Evolutionary conservation across 2,797 vertebrate genomes (phyloP), one percentile per base, ranked within the genome.

Genomic region (Fistularia tabacaria): DNA sequence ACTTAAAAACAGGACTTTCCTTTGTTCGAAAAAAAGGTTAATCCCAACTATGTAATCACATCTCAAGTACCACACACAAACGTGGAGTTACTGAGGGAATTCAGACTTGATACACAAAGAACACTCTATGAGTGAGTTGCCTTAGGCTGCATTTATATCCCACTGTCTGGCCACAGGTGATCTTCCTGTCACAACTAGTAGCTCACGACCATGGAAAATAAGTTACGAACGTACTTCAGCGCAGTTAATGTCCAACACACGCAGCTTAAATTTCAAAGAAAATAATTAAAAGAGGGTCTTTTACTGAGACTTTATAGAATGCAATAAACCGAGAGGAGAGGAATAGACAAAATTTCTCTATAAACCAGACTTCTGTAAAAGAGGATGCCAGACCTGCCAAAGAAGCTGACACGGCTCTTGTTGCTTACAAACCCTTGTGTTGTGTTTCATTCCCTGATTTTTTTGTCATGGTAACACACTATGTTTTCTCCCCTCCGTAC

Each of bases 391-490:
- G 66, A 73, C 73, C 38, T 71, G 83, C 76, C 71, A 76, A 52
- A 46, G 67, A 74, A 82, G 66, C 83, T 83, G 83, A 86, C 80
- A 73, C 63, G 66, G 66, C 75, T 79, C 76, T 77, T 73, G 54
- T 67, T 59, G 57, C 74, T 76, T 63, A 76, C 25, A 71, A 80
- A 57, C 66, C 66, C 56, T 46, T 36, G 74, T 83, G 80, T 88
- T 87, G 73, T 87, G 77, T 86, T 88, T 85, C 73, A 79, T 73
- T 84, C 68, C 59, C 60, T 46, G 59, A 65, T 85, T 45, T 81
- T 60, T 75, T 88, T 60, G 84, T 76, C 87, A 89, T 90, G 85
- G 85, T 77, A 89, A 90, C 87, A 67, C 70, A 49, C 66, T 76
- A 59, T 64, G 70, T 82, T 85, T 83, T 67, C 66, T 82, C 63